phyloP scores from a whole-genome alignment of 1,140 invertebrate genomes.

The Lepidurus arcticus region DNA sequence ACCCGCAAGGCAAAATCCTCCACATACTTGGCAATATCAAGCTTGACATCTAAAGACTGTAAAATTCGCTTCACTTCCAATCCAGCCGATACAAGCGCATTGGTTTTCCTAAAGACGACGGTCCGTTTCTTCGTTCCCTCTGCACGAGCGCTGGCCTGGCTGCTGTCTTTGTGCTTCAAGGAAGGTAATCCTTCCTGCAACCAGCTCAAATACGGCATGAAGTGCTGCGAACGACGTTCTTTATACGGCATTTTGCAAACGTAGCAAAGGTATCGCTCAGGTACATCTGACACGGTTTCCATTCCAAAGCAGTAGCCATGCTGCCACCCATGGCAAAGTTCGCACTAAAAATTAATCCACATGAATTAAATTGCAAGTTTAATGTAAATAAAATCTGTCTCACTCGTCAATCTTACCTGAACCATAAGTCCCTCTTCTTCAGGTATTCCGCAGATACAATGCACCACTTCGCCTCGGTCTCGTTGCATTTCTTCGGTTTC shows the following conservation, averaged over 20 bases:
- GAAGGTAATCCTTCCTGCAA: conserved; percentile 73
- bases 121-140: conserved; percentile 27
- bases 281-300: conserved; percentile 69
- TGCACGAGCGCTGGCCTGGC: neutral
- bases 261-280: conserved; percentile 82
- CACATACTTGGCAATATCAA: conserved; percentile 67
- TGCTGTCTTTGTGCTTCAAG: conserved; percentile 41
- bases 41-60: conserved; percentile 57
- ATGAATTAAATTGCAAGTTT: neutral
- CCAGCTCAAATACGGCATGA: conserved; percentile 80
- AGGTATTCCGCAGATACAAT: conserved; percentile 71
- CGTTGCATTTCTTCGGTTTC: conserved; percentile 43
- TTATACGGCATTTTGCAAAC: conserved; percentile 73
- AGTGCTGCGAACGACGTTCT: conserved; percentile 62
- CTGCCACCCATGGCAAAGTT: conserved; percentile 89
- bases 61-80: conserved; percentile 39
- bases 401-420: conserved; percentile 42
- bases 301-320: conserved; percentile 83
- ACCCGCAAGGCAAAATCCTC: conserved; percentile 28
- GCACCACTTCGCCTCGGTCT: conserved; percentile 66
- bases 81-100: conserved; percentile 39
- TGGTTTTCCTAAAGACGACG: conserved; percentile 36
- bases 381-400: neutral
- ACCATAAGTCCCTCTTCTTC: conserved; percentile 94
- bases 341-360: conserved; percentile 59